Evolutionary conservation across 2,113 vertebrate genomes (phyloP).

Genomic region (Prolemur simus): DNA sequence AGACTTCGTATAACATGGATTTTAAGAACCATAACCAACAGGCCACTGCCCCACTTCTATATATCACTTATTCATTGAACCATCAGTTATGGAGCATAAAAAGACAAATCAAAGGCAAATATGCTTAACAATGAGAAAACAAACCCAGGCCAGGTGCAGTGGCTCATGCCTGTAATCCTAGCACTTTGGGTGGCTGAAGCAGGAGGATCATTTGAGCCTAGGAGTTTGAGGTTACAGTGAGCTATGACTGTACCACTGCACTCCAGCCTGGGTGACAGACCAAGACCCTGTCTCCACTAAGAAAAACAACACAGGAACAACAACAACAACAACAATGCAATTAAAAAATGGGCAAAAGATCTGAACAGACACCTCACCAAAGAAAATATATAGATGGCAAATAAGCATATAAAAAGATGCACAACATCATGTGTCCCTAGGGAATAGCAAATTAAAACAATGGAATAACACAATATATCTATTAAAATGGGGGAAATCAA

Average conservation of each 20-base stretch:
- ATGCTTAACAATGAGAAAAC: background rate
- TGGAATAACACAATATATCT: background rate
- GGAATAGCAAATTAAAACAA: background rate
- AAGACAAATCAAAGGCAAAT: background rate
- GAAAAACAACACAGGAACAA: too few species aligned
- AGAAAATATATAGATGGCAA: background rate
- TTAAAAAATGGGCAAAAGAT: background rate
- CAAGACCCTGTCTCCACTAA: too few species aligned
- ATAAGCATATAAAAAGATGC: background rate
- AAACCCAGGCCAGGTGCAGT: background rate
- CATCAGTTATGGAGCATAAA: background rate
- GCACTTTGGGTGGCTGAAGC: too few species aligned
- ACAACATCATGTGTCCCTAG: background rate
- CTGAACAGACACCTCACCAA: background rate
- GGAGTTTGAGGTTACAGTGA: too few species aligned
- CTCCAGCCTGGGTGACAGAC: too few species aligned
- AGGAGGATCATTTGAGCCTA: too few species aligned
- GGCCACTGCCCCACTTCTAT: background rate
- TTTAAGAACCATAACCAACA: background rate
- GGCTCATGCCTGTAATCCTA: too few species aligned
- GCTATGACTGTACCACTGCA: too few species aligned
- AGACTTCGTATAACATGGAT: background rate
- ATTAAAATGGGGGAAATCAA: background rate
- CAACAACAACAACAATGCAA: too few species aligned
- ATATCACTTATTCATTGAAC: background rate